Evolutionary conservation across 2,888 invertebrate genomes (phyloP), one percentile per base, ranked within the genome.

Genomic region (Adelognathus sp.): DNA sequence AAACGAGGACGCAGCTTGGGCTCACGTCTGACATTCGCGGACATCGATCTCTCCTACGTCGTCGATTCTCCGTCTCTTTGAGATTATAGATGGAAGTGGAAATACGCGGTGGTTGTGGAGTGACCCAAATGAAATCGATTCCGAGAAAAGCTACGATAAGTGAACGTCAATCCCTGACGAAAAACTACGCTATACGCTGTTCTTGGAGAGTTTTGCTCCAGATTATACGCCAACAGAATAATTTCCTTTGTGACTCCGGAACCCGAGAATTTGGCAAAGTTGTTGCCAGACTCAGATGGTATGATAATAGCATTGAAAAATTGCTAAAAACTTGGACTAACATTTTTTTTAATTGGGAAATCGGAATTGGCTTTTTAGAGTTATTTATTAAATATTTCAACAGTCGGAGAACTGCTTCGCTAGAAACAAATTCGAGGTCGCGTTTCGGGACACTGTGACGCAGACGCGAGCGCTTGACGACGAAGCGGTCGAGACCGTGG

Each of bases 41-140:
- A 69, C 76, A 76, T 79, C 76, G 76, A 81, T 81, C 76, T 73
- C 44, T 46, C 14, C 50, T 11, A 39, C 33, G n/a, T 46, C 56
- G 67, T 66, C 50, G n/a, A 41, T 73, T 60, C 33, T 36, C 9
- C 29, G 56, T 14, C 41, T 14, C 46, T 36, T 67, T 27, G 50
- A 63, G 70, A 66, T 66, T 66, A 46, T 21, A 54, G 9, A 33
- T 29, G 24, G 36, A 52, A 14, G 14, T 56, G 21, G 11, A 54
- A 27, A 46, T 50, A 39, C 31, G 60, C 24, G 31, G 24, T 16
- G 27, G n/a, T n/a, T n/a, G n/a, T n/a, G 44, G 4, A 27, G 24
- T 52, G 56, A 46, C 61, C 24, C 29, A 31, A 63, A 60, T 58
- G 16, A 24, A 46, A 74, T 70, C 69, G 70, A 74, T 64, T 73